A percentile compares a stretch with the other conserved stretches of the same genome.
phyloP scores from a whole-genome alignment of 1,140 invertebrate genomes.

The Cydia amplana region DNA sequence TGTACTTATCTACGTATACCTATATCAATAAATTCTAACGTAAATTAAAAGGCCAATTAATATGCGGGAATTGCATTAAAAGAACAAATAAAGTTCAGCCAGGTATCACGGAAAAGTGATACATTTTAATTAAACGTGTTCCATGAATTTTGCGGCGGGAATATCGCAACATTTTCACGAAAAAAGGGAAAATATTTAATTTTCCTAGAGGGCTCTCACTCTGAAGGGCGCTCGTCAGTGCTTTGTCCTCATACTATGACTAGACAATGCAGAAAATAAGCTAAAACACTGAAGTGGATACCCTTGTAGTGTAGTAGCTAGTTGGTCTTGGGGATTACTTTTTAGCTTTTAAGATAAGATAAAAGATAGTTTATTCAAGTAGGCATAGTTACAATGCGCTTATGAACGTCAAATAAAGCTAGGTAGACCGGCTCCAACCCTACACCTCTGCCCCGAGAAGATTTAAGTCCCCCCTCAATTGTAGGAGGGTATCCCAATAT shows the following conservation, averaged over 20 bases:
- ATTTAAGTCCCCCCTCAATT: too few relatives aligned
- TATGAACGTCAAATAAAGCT: too few relatives aligned
- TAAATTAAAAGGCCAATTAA: background rate
- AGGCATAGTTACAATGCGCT: too few relatives aligned
- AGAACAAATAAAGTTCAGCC: background rate
- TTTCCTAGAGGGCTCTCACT: conserved; percentile 13
- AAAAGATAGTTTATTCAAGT: too few relatives aligned
- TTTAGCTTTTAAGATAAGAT: too few relatives aligned
- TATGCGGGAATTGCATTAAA: background rate
- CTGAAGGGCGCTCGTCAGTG: conserved; percentile 21
- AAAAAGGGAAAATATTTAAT: conserved; percentile 30
- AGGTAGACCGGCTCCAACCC: too few relatives aligned
- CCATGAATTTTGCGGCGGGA: background rate
- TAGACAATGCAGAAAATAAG: conserved; percentile 29
- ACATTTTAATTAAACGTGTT: conserved; percentile 28
- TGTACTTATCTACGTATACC: too few relatives aligned
- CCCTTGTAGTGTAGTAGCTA: background rate
- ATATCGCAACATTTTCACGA: conserved; percentile 31
- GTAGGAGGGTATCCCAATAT: too few relatives aligned
- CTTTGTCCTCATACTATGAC: conserved; percentile 23
- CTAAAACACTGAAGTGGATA: conserved; percentile 28
- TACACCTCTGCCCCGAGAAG: too few relatives aligned
- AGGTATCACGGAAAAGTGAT: conserved; percentile 1
- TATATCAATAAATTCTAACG: background rate
- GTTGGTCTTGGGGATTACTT: background rate